Evolutionary conservation across 2,797 vertebrate genomes (phyloP).

Genomic region (Gambusia yucatana): DNA sequence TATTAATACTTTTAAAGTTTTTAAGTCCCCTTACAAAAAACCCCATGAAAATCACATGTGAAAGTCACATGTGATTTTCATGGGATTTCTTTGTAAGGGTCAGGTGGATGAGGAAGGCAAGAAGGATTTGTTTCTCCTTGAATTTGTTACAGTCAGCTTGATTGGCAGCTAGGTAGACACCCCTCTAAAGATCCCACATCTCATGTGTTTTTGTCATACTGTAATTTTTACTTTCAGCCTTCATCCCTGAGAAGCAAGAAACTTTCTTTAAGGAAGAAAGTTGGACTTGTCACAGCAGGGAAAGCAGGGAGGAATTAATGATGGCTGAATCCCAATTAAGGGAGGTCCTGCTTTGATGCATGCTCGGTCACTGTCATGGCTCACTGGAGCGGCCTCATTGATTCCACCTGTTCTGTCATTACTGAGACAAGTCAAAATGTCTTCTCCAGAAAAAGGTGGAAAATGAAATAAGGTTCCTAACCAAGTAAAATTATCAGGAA

Average conservation of each 20-base stretch:
- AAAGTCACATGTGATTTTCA: too few species aligned
- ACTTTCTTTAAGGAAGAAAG: neutral
- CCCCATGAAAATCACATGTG: too few species aligned
- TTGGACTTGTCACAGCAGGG: slow-evolving; percentile 3
- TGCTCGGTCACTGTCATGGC: slow-evolving; percentile 12
- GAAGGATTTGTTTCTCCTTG: neutral
- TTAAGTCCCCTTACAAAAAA: too few species aligned
- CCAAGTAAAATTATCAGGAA: neutral
- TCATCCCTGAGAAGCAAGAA: neutral
- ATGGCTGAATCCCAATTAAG: slow-evolving; percentile 14
- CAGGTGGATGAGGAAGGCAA: neutral
- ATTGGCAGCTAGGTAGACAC: neutral
- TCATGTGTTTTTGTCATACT: neutral
- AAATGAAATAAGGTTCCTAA: neutral
- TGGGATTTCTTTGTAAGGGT: too few species aligned
- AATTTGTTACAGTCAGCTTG: neutral
- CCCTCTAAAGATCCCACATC: neutral
- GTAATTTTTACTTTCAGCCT: neutral
- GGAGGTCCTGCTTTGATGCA: slow-evolving; percentile 9
- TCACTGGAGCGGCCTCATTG: neutral
- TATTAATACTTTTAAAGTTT: neutral
- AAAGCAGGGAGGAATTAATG: slow-evolving; percentile 9
- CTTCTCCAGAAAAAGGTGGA: neutral
- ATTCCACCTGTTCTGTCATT: slow-evolving; percentile 13
- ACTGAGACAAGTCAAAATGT: slow-evolving; percentile 14